phyloP scores from a whole-genome alignment of 2,888 invertebrate species.

The Coelinius sp. region DNA sequence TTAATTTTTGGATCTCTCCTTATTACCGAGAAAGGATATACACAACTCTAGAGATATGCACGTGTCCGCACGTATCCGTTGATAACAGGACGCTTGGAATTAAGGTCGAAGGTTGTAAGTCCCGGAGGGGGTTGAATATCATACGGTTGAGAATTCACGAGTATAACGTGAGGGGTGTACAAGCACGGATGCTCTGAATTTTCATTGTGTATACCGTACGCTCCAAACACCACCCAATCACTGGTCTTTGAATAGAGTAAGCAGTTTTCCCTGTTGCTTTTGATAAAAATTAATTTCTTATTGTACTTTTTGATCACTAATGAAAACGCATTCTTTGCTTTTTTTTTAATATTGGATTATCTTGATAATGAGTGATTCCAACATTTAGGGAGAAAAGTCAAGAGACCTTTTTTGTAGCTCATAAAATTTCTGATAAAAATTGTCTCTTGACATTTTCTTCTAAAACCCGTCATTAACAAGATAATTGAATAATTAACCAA shows the following conservation, averaged over 20 bases:
- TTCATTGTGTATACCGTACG: background rate
- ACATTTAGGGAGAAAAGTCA: too few species aligned
- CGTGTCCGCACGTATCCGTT: constrained; percentile 4
- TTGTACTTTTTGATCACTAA: too few species aligned
- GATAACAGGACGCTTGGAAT: constrained; percentile 35
- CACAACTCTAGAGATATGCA: background rate
- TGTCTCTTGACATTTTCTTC: too few species aligned
- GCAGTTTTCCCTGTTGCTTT: background rate
- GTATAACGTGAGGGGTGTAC: background rate
- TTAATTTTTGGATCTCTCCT: too few species aligned
- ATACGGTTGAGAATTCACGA: constrained; percentile 39
- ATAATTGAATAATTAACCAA: too few species aligned
- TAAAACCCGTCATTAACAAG: too few species aligned
- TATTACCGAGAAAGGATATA: background rate
- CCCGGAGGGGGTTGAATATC: constrained; percentile 38
- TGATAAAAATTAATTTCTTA: too few species aligned
- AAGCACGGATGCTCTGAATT: background rate
- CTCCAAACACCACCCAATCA: background rate
- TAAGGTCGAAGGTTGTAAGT: constrained; percentile 46
- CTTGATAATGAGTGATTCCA: too few species aligned
- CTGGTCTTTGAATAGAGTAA: background rate
- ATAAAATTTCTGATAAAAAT: too few species aligned
- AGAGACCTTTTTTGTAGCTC: too few species aligned
- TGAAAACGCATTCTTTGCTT: too few species aligned
- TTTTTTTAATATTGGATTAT: too few species aligned